Base-by-base conservation (phyloP, 2,888 invertebrate genomes). In the Philereme transversata region DNA sequence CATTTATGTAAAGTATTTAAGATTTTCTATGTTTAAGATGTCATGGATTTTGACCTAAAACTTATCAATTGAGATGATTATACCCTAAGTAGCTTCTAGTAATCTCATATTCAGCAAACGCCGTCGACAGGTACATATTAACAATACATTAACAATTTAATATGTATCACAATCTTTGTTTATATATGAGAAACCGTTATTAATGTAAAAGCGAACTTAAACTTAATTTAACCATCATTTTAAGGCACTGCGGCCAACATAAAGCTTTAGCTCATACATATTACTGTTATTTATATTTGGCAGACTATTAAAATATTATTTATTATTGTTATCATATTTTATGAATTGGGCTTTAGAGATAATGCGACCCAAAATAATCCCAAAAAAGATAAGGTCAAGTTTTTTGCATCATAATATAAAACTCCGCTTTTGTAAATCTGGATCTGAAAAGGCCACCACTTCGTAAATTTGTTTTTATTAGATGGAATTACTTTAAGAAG, bases 31-130 rank as follows among this genome's bases (percentile, higher is more conserved):
- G 6, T 11, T 4, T 22, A 40, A 40, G 6, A 50, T 22, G 22
- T 50, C 40, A 50, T 7, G 9, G 51, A 43, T 6, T n/a, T 8
- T 43, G n/a, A 43, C 4, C 7, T 45, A 48, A 43, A 33, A 49
- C 33, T 43, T 67, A 76, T 74, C 79, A 78, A 65, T 79, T 75
- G 78, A 78, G 75, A 67, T 75, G 69, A 49, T 67, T 69, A 58
- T 57, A 64, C 53, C 53, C 49, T 62, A 41, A 65, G 51, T 71
- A 70, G 57, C 38, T 64, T 57, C 62, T 64, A 69, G 59, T 69
- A 73, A 67, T 59, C 64, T 72, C 69, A 48, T 65, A 63, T 50
- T 70, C 62, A 70, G 66, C 57, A 68, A 68, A 34, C 64, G 55
- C 62, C 66, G 53, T 60, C 41, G 53, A 63, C 66, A 67, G 60